Evolutionary conservation across 2,888 invertebrate species (phyloP), one percentile per base, ranked within the genome.

Genomic region (Ectobius pallidus): DNA sequence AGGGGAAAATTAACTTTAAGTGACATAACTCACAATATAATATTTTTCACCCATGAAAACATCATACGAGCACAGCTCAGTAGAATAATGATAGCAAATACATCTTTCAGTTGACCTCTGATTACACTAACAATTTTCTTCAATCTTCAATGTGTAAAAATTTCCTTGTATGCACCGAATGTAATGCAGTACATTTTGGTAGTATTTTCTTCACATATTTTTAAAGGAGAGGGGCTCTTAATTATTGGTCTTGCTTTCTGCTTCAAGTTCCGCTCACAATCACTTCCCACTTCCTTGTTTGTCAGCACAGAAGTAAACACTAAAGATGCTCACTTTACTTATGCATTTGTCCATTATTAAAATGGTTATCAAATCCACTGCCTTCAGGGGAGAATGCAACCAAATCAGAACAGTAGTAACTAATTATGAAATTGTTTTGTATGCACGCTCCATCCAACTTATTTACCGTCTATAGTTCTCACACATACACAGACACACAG

Each of bases 301-400:
- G 46, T 46, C 65, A 65, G 34, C 46, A 39, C 46, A 46, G 18
- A 46, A 44, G 46, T 46, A 65, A 44, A 44, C 65, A 46, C 46
- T 34, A 44, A 65, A 30, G 34, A 46, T 65, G 44, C 44, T 65
- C 65, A 65, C 44, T 65, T 32, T 62, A 39, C 39, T 34, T 63
- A 63, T 14, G 25, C 25, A 25, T 63, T 39, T 32, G 42, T 18
- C 22, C 22, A 16, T 42, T 42, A 63, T 63, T 63, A 63, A 63
- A 63, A 63, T 63, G 63, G 63, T 42, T 63, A 63, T 20, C 63
- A 63, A 16, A 42, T 63, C 63, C 65, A 65, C 44, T 32, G 22
- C 42, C 44, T 16, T 65, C 39, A 14, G 16, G 46, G 65, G 65
- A 65, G 65, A 65, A 65, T 65, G 65, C 65, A 65, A 65, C 65